Evolutionary conservation across 2,888 invertebrate species (phyloP).

Genomic region (Endomychus coccineus): DNA sequence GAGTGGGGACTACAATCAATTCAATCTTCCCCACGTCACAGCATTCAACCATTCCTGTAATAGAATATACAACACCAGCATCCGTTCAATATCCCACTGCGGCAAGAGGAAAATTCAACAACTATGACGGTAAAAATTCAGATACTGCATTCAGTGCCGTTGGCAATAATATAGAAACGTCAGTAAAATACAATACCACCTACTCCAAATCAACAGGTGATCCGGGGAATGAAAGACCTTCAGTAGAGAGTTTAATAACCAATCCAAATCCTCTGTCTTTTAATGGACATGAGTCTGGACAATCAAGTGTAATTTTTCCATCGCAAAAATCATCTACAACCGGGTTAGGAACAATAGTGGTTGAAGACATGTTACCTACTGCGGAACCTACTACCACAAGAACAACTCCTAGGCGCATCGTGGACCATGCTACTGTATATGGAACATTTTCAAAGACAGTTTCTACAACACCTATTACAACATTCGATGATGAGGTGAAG

Average conservation of each 20-base stretch:
- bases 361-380: not conserved
- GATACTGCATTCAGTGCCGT: not conserved
- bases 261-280: conserved; percentile 13
- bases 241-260: conserved; percentile 17
- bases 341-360: not conserved
- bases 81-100: not conserved
- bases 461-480: conserved; percentile 26
- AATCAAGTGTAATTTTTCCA: conserved; percentile 23
- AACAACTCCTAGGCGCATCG: conserved; percentile 37
- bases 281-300: conserved; percentile 39
- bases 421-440: conserved; percentile 40
- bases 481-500: not conserved
- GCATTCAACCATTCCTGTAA: not conserved
- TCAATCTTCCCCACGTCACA: not conserved
- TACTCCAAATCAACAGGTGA: not conserved
- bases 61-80: not conserved
- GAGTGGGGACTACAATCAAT: conserved; percentile 25
- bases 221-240: conserved; percentile 14
- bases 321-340: not conserved
- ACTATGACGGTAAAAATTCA: not conserved
- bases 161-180: too few relatives aligned
- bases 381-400: not conserved
- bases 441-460: conserved; percentile 34
- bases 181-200: not conserved
- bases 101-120: too few relatives aligned